Percentiles rank a stretch among this genome's conserved stretches.
Conservation (phyloP, 2,113 vertebrate genomes). For the Salvelinus namaycush region DNA sequence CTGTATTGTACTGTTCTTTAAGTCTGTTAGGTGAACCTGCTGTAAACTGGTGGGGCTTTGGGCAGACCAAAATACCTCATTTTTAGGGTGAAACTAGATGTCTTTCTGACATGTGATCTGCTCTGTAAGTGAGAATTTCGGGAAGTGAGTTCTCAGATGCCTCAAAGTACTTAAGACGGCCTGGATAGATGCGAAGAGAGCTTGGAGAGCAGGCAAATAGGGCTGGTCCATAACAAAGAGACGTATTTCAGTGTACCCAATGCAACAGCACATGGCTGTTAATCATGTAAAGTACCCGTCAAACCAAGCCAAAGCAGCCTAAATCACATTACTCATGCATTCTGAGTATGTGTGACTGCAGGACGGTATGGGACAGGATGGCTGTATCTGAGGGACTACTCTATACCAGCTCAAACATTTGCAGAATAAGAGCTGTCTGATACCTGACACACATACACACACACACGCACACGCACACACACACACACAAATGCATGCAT, state of each 20-base stretch:
- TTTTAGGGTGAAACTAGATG: slow-evolving; percentile 43
- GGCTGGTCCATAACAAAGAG: slow-evolving; percentile 62
- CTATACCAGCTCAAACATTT: slow-evolving; percentile 30
- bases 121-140: slow-evolving; percentile 63
- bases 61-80: slow-evolving; percentile 63
- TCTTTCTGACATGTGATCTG: slow-evolving; percentile 66
- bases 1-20: slow-evolving; percentile 40
- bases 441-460: background rate
- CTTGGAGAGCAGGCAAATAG: slow-evolving; percentile 71
- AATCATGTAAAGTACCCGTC: slow-evolving; percentile 75
- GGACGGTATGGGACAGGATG: background rate
- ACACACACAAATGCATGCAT: background rate
- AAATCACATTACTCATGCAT: slow-evolving; percentile 79
- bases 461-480: background rate
- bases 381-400: background rate
- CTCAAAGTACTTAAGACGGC: slow-evolving; percentile 74
- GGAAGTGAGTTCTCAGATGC: slow-evolving; percentile 47
- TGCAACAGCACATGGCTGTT: slow-evolving; percentile 65
- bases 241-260: slow-evolving; percentile 69
- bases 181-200: slow-evolving; percentile 70
- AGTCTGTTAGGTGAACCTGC: slow-evolving; percentile 55
- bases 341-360: slow-evolving; percentile 50
- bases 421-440: slow-evolving; percentile 28
- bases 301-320: slow-evolving; percentile 74
- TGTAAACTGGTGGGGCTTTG: slow-evolving; percentile 64